These are phyloP conservation scores for Danionella cerebrum DNA, from an alignment of 2,113 vertebrate species.

Conservation along the genomic window DNA sequence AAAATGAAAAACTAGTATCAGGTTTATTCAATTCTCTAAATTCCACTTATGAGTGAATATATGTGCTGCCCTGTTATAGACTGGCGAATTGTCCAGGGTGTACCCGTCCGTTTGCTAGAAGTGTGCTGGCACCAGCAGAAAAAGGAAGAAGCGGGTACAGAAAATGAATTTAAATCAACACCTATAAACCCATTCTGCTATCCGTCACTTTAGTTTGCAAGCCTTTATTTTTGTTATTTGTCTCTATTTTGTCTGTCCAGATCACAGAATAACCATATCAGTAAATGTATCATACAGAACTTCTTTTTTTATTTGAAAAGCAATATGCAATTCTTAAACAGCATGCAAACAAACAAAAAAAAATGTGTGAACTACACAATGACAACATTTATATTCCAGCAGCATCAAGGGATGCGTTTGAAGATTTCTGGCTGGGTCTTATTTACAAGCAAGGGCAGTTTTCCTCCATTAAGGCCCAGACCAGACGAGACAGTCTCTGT, in stretches of 20 bases:
- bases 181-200: too few species aligned
- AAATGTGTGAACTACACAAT: background rate
- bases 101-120: too few species aligned
- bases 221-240: background rate
- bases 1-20: too few species aligned
- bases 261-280: background rate
- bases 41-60: too few species aligned
- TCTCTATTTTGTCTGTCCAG: background rate
- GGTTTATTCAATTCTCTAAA: too few species aligned
- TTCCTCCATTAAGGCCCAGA: background rate
- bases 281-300: background rate
- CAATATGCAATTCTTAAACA: background rate
- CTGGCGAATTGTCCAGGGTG: too few species aligned
- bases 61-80: too few species aligned
- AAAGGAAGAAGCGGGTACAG: too few species aligned
- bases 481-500: background rate
- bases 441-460: background rate
- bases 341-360: background rate
- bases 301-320: background rate
- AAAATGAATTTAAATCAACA: too few species aligned
- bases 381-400: constrained; percentile 8
- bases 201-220: too few species aligned
- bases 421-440: background rate
- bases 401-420: background rate
- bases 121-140: too few species aligned